Evolutionary conservation across 2,797 vertebrate genomes (phyloP).

Genomic region (Artibeus jamaicensis): DNA sequence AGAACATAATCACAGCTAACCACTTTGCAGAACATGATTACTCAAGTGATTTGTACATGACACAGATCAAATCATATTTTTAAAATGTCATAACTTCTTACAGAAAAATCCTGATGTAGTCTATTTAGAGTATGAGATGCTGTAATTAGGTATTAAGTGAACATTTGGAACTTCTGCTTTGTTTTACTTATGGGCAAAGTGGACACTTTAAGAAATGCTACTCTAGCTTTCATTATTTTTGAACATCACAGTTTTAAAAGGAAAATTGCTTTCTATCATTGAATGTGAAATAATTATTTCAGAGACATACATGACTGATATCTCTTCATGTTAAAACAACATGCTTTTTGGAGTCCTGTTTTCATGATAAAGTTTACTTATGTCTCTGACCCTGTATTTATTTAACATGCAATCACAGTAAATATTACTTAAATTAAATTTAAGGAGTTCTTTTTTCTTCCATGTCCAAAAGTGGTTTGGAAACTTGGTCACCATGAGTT

Average conservation of each 20-base stretch:
- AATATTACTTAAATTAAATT: constrained; percentile 7
- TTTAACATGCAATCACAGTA: constrained; percentile 23
- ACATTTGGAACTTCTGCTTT: not conserved
- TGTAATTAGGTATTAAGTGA: not conserved
- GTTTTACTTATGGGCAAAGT: not conserved
- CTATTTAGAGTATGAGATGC: not conserved
- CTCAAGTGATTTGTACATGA: not conserved
- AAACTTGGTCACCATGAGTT: constrained; percentile 87
- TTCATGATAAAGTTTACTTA: constrained; percentile 30
- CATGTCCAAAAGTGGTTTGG: constrained; percentile 86
- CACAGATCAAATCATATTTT: not conserved
- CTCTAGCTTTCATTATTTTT: not conserved
- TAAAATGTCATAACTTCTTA: not conserved
- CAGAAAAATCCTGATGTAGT: not conserved
- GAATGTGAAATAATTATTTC: not conserved
- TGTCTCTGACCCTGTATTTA: not conserved
- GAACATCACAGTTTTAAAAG: not conserved
- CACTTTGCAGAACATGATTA: not conserved
- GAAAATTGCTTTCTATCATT: not conserved
- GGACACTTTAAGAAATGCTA: constrained; percentile 18
- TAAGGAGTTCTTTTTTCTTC: constrained; percentile 42
- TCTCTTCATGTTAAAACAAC: not conserved
- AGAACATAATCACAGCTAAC: constrained; percentile 44
- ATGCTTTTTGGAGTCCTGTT: not conserved
- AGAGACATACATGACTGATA: not conserved